These are phyloP conservation scores for Sipha maydis DNA, from an alignment of 2,888 invertebrate species.

Conservation along the genomic window DNA sequence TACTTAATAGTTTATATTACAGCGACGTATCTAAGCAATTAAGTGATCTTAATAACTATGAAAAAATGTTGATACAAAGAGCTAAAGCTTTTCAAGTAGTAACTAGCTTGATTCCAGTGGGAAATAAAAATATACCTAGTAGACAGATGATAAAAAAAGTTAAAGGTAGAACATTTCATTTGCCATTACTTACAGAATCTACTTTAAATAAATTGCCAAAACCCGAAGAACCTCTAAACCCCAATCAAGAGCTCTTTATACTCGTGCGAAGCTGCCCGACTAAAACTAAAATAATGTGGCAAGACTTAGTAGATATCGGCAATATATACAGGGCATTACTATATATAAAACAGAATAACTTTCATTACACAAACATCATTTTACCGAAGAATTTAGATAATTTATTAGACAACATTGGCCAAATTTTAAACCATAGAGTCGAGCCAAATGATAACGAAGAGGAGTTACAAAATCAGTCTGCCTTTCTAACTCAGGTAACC, in stretches of 20 bases:
- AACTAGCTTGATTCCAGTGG: slow-evolving; percentile 65
- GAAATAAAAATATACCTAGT: slow-evolving; percentile 64
- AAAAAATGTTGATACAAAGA: slow-evolving; percentile 66
- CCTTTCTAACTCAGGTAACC: too few species aligned
- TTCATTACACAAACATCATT: too few species aligned
- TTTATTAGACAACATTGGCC: too few species aligned
- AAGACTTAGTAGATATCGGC: slow-evolving; percentile 65
- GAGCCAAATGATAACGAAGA: too few species aligned
- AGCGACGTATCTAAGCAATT: slow-evolving; percentile 59
- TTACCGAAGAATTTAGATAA: too few species aligned
- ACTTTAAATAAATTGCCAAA: slow-evolving; percentile 66
- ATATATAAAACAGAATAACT: slow-evolving; percentile 59
- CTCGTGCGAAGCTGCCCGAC: slow-evolving; percentile 66
- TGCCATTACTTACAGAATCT: slow-evolving; percentile 66
- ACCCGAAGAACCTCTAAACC: slow-evolving; percentile 65
- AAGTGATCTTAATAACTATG: slow-evolving; percentile 64
- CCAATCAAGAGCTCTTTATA: slow-evolving; percentile 66
- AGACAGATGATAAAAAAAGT: slow-evolving; percentile 64
- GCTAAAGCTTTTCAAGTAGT: slow-evolving; percentile 67
- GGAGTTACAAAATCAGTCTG: too few species aligned
- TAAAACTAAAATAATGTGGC: slow-evolving; percentile 65
- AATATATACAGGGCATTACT: slow-evolving; percentile 65
- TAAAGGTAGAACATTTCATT: slow-evolving; percentile 65
- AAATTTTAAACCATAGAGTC: too few species aligned
- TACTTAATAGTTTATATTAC: slow-evolving; percentile 65